phyloP scores from a whole-genome alignment of 2,797 vertebrate genomes.

The Bradypodion ventrale region DNA sequence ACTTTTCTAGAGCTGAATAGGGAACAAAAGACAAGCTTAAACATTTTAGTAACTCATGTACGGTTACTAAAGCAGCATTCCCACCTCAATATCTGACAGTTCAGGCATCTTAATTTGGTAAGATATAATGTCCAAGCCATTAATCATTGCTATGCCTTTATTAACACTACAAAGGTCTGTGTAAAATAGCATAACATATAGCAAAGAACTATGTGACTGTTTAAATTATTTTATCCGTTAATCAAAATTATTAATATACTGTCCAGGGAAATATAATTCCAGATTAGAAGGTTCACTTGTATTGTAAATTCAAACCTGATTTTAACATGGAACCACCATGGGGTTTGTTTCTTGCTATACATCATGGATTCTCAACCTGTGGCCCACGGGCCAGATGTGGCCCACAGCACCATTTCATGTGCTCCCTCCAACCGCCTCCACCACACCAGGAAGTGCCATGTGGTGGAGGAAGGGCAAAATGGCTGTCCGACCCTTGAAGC shows the following conservation, averaged over 20 bases:
- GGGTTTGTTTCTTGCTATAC: background rate
- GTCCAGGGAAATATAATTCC: background rate
- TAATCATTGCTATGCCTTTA: slow-evolving; percentile 6
- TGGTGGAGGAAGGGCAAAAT: too few species aligned
- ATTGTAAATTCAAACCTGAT: background rate
- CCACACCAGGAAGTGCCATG: too few species aligned
- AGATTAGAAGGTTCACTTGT: background rate
- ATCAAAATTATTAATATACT: background rate
- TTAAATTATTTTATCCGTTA: background rate
- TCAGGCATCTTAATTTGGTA: background rate
- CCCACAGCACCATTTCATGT: too few species aligned
- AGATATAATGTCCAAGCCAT: slow-evolving; percentile 4
- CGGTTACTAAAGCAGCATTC: background rate
- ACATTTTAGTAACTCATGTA: background rate
- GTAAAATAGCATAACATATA: background rate
- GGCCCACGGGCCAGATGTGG: too few species aligned
- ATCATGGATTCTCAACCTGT: too few species aligned
- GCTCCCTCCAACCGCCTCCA: too few species aligned
- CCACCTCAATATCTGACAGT: slow-evolving; percentile 8
- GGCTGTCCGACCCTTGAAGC: too few species aligned
- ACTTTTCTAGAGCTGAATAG: background rate
- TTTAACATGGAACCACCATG: background rate
- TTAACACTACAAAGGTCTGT: background rate
- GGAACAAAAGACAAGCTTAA: too few species aligned
- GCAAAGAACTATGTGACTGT: background rate